These are phyloP conservation scores for Artibeus jamaicensis DNA, from an alignment of 2,797 vertebrate species.

Conservation along the genomic window DNA sequence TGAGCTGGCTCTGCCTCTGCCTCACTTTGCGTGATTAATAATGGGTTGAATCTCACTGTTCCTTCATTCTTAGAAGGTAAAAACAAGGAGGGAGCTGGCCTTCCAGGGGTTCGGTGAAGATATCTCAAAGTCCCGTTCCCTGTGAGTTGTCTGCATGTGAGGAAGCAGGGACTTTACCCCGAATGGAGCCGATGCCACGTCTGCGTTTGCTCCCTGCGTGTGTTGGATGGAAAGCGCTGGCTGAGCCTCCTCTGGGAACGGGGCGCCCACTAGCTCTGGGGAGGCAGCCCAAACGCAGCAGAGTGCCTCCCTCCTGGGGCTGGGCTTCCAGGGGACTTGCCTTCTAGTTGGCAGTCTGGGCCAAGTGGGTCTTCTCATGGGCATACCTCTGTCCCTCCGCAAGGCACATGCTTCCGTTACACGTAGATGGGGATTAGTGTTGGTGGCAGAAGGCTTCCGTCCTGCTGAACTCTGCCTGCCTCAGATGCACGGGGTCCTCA, in stretches of 20 bases:
- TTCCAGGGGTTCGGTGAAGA: not conserved
- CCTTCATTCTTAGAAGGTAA: slow-evolving; percentile 37
- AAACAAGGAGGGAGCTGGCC: not conserved
- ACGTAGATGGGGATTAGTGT: not conserved
- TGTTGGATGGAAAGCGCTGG: not conserved
- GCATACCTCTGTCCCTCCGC: accelerated
- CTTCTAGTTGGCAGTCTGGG: not conserved
- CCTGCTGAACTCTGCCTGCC: not conserved
- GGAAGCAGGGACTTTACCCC: not conserved
- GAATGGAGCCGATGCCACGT: not conserved
- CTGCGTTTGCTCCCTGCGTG: not conserved
- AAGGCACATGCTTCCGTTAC: not conserved
- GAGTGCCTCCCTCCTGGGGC: not conserved
- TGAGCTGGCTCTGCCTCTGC: not conserved
- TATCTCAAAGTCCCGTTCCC: not conserved
- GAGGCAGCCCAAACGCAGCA: not conserved
- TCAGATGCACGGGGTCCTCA: not conserved
- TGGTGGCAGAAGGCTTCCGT: not conserved
- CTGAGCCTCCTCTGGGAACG: not conserved
- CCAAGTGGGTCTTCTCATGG: not conserved
- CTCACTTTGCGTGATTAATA: not conserved
- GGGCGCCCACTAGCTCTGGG: not conserved
- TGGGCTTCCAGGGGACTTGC: not conserved
- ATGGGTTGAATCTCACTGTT: not conserved
- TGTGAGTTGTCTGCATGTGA: not conserved